These are phyloP conservation scores for Oncorhynchus mykiss DNA, from an alignment of 2,113 vertebrate species.

Conservation along the genomic window DNA sequence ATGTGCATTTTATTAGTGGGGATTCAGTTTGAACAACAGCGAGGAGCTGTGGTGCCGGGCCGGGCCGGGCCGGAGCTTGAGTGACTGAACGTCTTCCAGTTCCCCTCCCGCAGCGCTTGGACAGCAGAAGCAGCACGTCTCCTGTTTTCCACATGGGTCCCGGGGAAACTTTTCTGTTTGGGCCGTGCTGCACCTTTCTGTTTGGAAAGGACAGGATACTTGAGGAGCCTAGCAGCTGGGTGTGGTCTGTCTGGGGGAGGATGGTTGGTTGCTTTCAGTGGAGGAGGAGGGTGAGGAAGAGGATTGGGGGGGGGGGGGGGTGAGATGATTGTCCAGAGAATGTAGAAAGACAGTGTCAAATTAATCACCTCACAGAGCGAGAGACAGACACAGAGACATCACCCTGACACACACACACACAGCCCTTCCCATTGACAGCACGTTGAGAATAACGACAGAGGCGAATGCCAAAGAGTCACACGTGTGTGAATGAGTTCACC, in stretches of 20 bases:
- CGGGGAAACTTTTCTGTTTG: constrained; percentile 14
- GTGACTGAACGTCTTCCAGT: too few relatives aligned
- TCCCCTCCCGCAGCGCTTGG: background rate
- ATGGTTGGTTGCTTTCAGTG: too few relatives aligned
- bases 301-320: too few relatives aligned
- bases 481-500: constrained; percentile 43
- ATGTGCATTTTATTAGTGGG: background rate
- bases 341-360: background rate
- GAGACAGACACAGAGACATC: constrained; percentile 4
- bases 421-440: constrained; percentile 43
- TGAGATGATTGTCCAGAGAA: background rate
- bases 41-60: too few relatives aligned
- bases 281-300: too few relatives aligned
- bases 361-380: background rate
- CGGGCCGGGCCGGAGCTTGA: too few relatives aligned
- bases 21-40: background rate
- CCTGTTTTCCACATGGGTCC: constrained; percentile 58
- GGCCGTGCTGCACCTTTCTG: constrained; percentile 27
- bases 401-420: background rate
- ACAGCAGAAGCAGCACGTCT: constrained; percentile 41
- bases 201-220: constrained; percentile 9
- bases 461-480: constrained; percentile 42
- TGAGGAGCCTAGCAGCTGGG: constrained; percentile 7
- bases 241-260: too few relatives aligned
- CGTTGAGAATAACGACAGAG: constrained; percentile 39